These are phyloP conservation scores for Anagrus nilaparvatae DNA, from an alignment of 1,140 invertebrate species.

Conservation along the genomic window DNA sequence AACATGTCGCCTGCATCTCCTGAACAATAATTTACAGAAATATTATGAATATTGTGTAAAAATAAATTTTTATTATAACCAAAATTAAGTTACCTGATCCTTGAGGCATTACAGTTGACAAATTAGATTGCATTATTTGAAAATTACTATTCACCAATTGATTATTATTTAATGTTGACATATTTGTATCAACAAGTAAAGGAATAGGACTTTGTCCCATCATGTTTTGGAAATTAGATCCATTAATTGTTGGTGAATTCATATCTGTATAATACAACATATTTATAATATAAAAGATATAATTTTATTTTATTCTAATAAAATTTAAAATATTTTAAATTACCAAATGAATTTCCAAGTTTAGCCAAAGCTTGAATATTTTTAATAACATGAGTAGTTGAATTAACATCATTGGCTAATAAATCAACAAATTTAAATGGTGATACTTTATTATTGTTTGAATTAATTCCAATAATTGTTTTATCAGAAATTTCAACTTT, in stretches of 20 bases:
- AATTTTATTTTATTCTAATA: no score
- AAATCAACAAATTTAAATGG: conserved; percentile 62
- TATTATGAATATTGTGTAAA: conserved; percentile 33
- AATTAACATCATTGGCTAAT: conserved; percentile 56
- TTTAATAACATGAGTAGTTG: conserved; percentile 62
- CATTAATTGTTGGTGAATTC: conserved; percentile 30
- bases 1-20: conserved; percentile 28
- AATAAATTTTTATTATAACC: conserved; percentile 1
- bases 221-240: conserved; percentile 31
- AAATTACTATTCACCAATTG: conserved; percentile 43
- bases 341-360: conserved; percentile 55
- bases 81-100: conserved; percentile 23
- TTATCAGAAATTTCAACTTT: conserved; percentile 42
- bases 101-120: conserved; percentile 51
- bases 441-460: conserved; percentile 54
- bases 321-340: conserved; percentile 47
- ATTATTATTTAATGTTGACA: conserved; percentile 38
- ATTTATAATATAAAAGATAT: neutral
- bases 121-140: conserved; percentile 46
- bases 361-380: conserved; percentile 84
- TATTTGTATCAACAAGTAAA: conserved; percentile 39
- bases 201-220: conserved; percentile 42
- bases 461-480: conserved; percentile 39
- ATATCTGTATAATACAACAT: conserved; percentile 26
- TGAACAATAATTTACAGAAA: conserved; percentile 35